Base-by-base conservation (phyloP, 2,888 invertebrate species). In the Herminia tarsipennalis region DNA sequence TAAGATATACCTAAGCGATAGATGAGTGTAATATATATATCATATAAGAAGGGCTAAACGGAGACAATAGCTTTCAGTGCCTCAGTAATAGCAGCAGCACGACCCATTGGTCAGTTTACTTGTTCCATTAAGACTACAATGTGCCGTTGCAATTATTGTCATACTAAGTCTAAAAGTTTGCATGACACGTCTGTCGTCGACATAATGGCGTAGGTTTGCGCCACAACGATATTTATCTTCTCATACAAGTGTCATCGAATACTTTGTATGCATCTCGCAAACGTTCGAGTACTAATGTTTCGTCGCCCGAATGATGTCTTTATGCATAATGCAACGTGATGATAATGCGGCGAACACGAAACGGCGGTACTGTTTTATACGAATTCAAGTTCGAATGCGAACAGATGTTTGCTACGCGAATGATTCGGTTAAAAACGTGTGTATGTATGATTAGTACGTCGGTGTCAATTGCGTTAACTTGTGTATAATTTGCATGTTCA, bases 241-340 rank as follows among this genome's bases (percentile, higher is more conserved):
- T 54, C 41, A 56, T 52, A 59, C 61, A 51, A 53, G 50, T 55
- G 48, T 55, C 58, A 48, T 37, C 27, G 17, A 39, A 47, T 24
- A 64, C 60, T 83, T 77, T 64, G 75, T 81, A 87, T 86, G 78
- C 85, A 66, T 56, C 58, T 66, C 61, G 65, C 73, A 73, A 66
- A 66, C 70, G 66, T 67, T 76, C 70, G 70, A 56, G 70, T 77
- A 83, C 82, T 85, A 82, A 88, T 88, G 87, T 83, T 81, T 77
- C 74, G 76, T 78, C 86, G 83, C 84, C 73, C 70, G 75, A 76
- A 72, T 76, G 74, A 78, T 75, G 62, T 64, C 59, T 60, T 55
- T 60, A 83, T 89, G 79, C 81, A 85, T 86, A 73, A 88, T 89
- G 81, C 82, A 88, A 64, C 52, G 57, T 36, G 46, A 68, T 68